A percentile compares a stretch with the other conserved stretches of the same genome.
Conservation (phyloP, 2,888 invertebrate species). For the Hedya salicella region DNA sequence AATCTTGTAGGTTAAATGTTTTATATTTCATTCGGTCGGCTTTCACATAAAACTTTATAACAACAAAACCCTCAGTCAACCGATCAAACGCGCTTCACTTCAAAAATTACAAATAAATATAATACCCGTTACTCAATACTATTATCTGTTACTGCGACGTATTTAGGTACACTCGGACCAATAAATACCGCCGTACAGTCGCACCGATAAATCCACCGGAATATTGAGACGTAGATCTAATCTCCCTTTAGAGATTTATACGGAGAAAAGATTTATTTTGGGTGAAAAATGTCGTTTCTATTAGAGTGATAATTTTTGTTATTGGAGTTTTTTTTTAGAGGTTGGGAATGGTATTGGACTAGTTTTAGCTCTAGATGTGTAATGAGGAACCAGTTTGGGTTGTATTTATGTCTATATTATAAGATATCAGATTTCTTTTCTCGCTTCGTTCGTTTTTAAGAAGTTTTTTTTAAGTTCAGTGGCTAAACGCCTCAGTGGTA, state of each 20-base stretch:
- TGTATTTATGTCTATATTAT: neutral
- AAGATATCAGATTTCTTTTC: neutral
- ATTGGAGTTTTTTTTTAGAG: slow-evolving; percentile 19
- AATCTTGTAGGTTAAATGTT: too few relatives aligned
- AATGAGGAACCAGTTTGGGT: slow-evolving; percentile 10
- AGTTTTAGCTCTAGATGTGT: slow-evolving; percentile 15
- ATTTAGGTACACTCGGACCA: slow-evolving; percentile 75
- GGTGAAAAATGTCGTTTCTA: slow-evolving; percentile 55
- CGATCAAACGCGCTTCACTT: slow-evolving; percentile 47
- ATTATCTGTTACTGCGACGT: slow-evolving; percentile 76
- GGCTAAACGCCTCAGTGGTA: neutral
- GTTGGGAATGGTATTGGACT: slow-evolving; percentile 9
- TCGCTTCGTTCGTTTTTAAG: too few relatives aligned
- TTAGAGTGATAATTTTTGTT: slow-evolving; percentile 48
- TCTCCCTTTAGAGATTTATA: slow-evolving; percentile 75
- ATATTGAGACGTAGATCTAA: slow-evolving; percentile 84
- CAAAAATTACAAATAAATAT: slow-evolving; percentile 63
- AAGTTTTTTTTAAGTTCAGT: neutral
- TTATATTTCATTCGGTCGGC: too few relatives aligned
- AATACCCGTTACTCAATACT: slow-evolving; percentile 72
- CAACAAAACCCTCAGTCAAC: slow-evolving; percentile 45
- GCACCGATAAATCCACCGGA: slow-evolving; percentile 77
- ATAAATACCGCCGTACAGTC: slow-evolving; percentile 70
- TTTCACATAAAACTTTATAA: too few relatives aligned
- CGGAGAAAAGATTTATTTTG: slow-evolving; percentile 75